Base-by-base conservation (phyloP, 2,888 invertebrate genomes). In the Macrophya alboannulata region DNA sequence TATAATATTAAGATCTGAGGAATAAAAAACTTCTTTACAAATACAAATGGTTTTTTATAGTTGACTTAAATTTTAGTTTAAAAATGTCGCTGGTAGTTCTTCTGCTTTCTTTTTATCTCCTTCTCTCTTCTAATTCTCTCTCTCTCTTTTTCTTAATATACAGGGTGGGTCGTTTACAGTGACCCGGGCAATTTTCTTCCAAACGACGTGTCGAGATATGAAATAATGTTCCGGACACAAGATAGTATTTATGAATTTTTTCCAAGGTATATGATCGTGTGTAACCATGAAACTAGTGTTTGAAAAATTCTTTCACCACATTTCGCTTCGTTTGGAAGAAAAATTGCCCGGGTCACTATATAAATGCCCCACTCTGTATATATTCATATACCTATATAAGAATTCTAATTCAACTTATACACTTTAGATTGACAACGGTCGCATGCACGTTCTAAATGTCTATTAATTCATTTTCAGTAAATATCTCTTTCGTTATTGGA, bases 361-460 rank as follows among this genome's bases (percentile, higher is more conserved):
- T n/a, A n/a, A n/a, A n/a, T n/a, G n/a, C n/a, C n/a, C n/a, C n/a
- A n/a, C n/a, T n/a, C n/a, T n/a, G n/a, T n/a, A n/a, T n/a, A n/a
- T n/a, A 51, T 17, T n/a, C 51, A 51, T 17, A 5, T 1, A 59
- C n/a, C n/a, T 25, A 62, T 9, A 25, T 25, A 62, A 21, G 25
- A 62, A 12, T 85, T 72, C 83, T 88, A 88, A 90, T 87, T 85
- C 79, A 89, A 86, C 86, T 79, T 86, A 86, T 87, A 85, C 87
- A 89, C 87, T 85, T 86, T 82, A 88, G 88, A 89, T 89, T 86
- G 88, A 87, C 88, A 86, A 90, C 85, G 83, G 85, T 86, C 84
- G 88, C 90, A 90, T 90, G 90, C 90, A 90, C 86, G 51, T 77
- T n/a, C 88, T 90, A 89, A 65, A 79, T 9, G 21, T 79, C 21